Percentiles rank a stretch among this genome's conserved stretches.
Evolutionary conservation across 2,113 vertebrate species (phyloP).

Genomic region (Egretta garzetta): DNA sequence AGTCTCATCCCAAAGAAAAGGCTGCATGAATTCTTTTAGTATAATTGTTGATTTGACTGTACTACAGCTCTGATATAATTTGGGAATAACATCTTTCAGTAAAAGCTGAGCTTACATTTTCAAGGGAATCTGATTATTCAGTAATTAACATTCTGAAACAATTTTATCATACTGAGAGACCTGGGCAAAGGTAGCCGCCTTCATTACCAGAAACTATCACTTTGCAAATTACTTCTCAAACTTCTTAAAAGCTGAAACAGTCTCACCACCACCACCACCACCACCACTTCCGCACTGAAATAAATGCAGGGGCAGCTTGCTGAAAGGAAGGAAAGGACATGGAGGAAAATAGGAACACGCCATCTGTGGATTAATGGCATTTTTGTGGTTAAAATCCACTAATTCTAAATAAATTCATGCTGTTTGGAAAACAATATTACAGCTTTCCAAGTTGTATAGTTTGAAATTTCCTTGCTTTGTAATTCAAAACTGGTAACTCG

Average conservation of each 20-base stretch:
- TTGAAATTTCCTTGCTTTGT: neutral
- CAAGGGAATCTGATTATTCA: conserved; percentile 28
- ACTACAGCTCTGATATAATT: neutral
- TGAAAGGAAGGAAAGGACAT: neutral
- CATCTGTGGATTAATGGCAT: neutral
- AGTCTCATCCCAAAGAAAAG: neutral
- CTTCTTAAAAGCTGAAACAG: neutral
- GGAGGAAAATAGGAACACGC: neutral
- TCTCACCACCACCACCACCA: neutral
- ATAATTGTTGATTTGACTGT: neutral
- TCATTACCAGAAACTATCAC: conserved; percentile 25
- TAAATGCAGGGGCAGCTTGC: neutral
- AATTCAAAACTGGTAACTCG: neutral
- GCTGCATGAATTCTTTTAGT: neutral
- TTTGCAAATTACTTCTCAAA: conserved; percentile 51
- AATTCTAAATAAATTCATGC: neutral
- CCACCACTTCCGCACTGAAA: neutral
- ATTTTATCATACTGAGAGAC: conserved; percentile 1
- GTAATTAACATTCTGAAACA: conserved; percentile 47
- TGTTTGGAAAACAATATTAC: neutral
- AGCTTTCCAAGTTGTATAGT: neutral
- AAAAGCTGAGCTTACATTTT: neutral
- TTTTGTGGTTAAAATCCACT: neutral
- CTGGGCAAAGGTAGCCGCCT: conserved; percentile 37
- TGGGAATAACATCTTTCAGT: neutral